These are phyloP conservation scores for Sipha flava DNA, from an alignment of 1,140 invertebrate genomes.

Conservation along the genomic window DNA sequence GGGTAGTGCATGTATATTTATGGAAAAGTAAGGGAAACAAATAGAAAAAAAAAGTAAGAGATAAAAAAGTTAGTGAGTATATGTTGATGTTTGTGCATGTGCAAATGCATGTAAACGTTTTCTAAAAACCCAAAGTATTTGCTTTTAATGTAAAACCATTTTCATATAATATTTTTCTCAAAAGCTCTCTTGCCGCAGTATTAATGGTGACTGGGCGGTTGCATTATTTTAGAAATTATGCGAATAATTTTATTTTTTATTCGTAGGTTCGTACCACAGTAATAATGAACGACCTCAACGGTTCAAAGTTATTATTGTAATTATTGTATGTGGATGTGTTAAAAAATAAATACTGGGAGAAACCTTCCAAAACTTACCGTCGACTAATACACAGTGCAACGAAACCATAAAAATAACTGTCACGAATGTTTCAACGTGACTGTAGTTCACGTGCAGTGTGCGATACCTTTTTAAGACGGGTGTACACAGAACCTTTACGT, in stretches of 20 bases:
- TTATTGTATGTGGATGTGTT: too few relatives aligned
- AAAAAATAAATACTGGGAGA: background rate
- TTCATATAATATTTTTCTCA: background rate
- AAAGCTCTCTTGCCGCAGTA: background rate
- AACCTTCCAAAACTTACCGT: background rate
- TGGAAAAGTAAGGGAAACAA: too few relatives aligned
- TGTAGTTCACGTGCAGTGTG: too few relatives aligned
- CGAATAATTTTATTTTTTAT: background rate
- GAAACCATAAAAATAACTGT: background rate
- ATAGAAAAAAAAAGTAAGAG: too few relatives aligned
- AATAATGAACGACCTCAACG: too few relatives aligned
- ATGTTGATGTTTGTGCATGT: background rate
- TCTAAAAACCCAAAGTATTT: background rate
- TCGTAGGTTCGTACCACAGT: too few relatives aligned
- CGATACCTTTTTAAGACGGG: too few relatives aligned
- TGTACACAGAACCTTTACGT: too few relatives aligned
- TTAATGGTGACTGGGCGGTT: too few relatives aligned
- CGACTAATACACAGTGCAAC: background rate
- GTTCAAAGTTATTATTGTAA: too few relatives aligned
- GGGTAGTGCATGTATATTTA: too few relatives aligned
- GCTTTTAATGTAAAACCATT: background rate
- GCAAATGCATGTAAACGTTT: conserved; percentile 1
- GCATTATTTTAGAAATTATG: background rate
- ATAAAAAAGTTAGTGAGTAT: too few relatives aligned
- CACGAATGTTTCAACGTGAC: background rate